Percentiles rank a stretch among this genome's conserved stretches.
phyloP scores from a whole-genome alignment of 1,140 invertebrate genomes.

The Trichonephila inaurata region DNA sequence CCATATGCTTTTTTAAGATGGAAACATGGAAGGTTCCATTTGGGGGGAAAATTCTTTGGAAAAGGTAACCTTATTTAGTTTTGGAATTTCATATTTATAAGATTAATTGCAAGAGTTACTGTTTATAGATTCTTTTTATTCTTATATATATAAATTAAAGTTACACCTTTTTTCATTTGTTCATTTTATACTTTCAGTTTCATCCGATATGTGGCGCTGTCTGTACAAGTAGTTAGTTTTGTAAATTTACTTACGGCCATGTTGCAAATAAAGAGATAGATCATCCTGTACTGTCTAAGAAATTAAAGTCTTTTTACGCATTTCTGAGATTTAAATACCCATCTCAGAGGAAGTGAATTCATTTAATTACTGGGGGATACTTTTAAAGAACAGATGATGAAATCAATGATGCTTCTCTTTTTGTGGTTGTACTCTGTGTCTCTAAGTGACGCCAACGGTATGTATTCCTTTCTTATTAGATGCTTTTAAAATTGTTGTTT shows the following conservation, averaged over 20 bases:
- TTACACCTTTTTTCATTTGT: background rate
- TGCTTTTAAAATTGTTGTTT: no score
- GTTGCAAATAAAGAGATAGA: background rate
- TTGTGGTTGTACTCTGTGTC: background rate
- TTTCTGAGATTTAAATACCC: no score
- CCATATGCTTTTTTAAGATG: no score
- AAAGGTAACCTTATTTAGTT: no score
- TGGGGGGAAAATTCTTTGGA: no score
- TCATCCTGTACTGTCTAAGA: background rate
- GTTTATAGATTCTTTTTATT: no score
- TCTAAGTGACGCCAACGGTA: constrained; percentile 9
- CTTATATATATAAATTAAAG: background rate
- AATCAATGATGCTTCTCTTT: background rate
- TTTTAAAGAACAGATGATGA: background rate
- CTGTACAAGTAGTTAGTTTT: background rate
- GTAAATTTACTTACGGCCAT: background rate
- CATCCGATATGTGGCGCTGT: constrained; percentile 45
- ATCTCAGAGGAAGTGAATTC: no score
- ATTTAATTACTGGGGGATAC: no score
- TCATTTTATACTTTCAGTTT: background rate
- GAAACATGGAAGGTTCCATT: no score
- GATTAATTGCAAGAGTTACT: no score
- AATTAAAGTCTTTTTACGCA: no score
- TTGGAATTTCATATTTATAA: no score
- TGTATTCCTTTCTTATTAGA: background rate